Evolutionary conservation across 2,113 vertebrate species (phyloP).

Genomic region (Heterocephalus glaber): DNA sequence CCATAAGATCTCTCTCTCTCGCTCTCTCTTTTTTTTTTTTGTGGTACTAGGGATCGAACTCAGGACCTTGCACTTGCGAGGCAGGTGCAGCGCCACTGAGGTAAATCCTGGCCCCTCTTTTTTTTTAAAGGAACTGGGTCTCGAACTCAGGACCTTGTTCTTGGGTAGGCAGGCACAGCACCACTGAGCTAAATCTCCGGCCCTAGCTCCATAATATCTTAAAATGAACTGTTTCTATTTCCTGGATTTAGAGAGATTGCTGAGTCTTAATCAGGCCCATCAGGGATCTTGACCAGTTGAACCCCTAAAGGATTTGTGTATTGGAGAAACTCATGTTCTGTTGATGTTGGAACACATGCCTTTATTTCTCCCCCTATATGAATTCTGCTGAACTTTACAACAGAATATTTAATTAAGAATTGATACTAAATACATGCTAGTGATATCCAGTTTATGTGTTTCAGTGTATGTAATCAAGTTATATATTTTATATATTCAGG

Average conservation of each 20-base stretch:
- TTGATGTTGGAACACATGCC: background rate
- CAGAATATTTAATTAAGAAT: slow-evolving; percentile 47
- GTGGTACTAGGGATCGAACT: too few relatives aligned
- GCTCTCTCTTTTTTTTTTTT: too few relatives aligned
- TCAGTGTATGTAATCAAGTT: slow-evolving; percentile 55
- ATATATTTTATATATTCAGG: slow-evolving; percentile 61
- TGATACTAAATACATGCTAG: slow-evolving; percentile 62
- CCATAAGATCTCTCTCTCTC: too few relatives aligned
- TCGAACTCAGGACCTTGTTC: too few relatives aligned
- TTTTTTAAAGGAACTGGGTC: too few relatives aligned
- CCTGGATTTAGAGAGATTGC: background rate
- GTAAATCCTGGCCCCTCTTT: too few relatives aligned
- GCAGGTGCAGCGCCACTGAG: too few relatives aligned
- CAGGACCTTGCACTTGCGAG: too few relatives aligned
- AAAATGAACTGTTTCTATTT: background rate
- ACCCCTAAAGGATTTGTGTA: background rate
- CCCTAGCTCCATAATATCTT: background rate
- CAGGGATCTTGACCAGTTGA: background rate
- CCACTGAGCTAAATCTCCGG: too few relatives aligned
- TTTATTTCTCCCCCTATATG: slow-evolving; percentile 17
- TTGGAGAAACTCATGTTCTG: background rate
- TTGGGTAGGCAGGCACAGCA: too few relatives aligned
- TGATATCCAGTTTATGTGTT: slow-evolving; percentile 60
- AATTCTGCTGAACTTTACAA: slow-evolving; percentile 41
- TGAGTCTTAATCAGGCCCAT: background rate